Conservation (phyloP, 2,888 invertebrate genomes). For the Clepsis dumicolana region DNA sequence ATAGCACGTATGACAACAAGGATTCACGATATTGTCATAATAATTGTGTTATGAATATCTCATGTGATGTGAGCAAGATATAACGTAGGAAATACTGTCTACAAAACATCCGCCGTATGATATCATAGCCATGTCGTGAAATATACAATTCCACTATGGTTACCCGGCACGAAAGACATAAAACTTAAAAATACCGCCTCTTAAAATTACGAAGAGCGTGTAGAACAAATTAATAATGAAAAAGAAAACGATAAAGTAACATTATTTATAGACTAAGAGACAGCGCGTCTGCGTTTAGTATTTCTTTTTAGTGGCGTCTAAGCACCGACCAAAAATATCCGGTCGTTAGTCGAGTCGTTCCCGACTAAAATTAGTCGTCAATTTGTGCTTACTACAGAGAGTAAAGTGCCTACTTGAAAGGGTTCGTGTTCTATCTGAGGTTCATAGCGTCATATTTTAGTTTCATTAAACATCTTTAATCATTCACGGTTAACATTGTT, state of each 20-base stretch:
- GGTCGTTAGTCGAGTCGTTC: constrained; percentile 68
- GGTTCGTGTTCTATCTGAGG: constrained; percentile 23
- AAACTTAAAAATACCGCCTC: constrained; percentile 36
- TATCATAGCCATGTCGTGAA: background rate
- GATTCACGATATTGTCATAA: background rate
- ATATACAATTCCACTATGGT: constrained; percentile 8
- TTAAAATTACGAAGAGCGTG: constrained; percentile 38
- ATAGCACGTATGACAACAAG: no score
- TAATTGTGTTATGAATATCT: constrained; percentile 2
- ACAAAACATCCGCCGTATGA: background rate
- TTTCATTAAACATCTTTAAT: background rate
- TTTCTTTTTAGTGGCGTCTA: constrained; percentile 72
- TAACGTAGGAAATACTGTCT: background rate
- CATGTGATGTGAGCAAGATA: background rate
- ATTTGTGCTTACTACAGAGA: constrained; percentile 57
- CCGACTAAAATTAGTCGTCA: constrained; percentile 76
- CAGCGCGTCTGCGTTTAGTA: constrained; percentile 63
- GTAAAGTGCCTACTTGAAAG: constrained; percentile 48
- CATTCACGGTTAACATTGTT: constrained; percentile 7
- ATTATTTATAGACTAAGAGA: constrained; percentile 72
- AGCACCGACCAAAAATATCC: constrained; percentile 76
- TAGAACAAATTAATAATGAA: constrained; percentile 41
- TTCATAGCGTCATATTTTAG: constrained; percentile 4
- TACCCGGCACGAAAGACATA: constrained; percentile 26
- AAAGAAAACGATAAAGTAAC: constrained; percentile 46